Base-by-base conservation (phyloP, 2,113 vertebrate species). In the Nothobranchius furzeri region DNA sequence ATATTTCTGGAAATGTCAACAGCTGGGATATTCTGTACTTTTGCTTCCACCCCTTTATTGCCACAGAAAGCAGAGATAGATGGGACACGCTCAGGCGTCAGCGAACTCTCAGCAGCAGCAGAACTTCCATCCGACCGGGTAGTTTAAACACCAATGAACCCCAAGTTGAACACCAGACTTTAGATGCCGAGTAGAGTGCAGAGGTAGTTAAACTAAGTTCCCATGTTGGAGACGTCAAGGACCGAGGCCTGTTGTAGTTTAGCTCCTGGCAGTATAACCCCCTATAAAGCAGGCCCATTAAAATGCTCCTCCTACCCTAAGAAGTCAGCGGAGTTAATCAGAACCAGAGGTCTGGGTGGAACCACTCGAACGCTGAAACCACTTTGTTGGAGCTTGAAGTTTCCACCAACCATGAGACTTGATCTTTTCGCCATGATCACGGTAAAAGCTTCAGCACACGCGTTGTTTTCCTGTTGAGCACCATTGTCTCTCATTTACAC, bases 151-250 rank as follows among this genome's bases (percentile, higher is more conserved):
- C 60, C 52, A 64, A 60, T 72, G 72, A 88, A 85, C 84, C 63
- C 59, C 9, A 70, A 85, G 62, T 64, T 2, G 12, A 60, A 43
- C 61, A 11, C 52, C 40, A 55, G 53, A 62, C 30, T 75, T 85
- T n/a, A n/a, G n/a, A n/a, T 52, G 61, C 69, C 73, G 63, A 78
- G 55, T 67, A 59, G 25, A 30, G 25, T 30, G 53, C 53, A 37
- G 50, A 76, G 65, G 70, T 36, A 20, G 68, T 77, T 74, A 25
- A 65, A 60, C 63, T 66, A 56, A 83, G 78, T 66, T 74, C 17
- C 81, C 83, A 82, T 78, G 76, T 70, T 90, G 85, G 81, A 88
- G 61, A 65, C 81, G 86, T 88, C 73, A 76, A 61, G 67, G 75
- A 70, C 51, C 7, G 60, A 81, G 64, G 70, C 72, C 77, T 36